Base-by-base conservation (phyloP, 2,888 invertebrate genomes). In the Molanna angustata region DNA sequence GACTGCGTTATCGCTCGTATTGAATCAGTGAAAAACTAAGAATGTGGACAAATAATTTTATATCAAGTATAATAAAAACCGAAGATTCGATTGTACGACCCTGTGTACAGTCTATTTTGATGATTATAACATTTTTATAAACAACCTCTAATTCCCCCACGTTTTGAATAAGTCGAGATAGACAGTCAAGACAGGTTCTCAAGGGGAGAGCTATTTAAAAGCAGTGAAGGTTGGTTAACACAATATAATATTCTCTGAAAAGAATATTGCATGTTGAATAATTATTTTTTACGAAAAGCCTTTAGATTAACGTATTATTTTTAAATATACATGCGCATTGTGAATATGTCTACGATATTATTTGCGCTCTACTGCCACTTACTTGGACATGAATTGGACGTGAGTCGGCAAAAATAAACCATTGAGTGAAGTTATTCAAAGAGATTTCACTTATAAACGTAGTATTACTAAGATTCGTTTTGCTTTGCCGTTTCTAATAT, bases 1-100 rank as follows among this genome's bases (percentile, higher is more conserved):
- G 51, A 40, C 45, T 33, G n/a, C n/a, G 51, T 51, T 51, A 51
- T 44, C 51, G 40, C 40, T n/a, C 31, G 49, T 45, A 19, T 7
- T 27, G 11, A 27, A 7, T 27, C 4, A 4, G 4, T 27, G 11
- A 9, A 35, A n/a, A 35, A 35, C 9, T n/a, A 35, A 7, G 27
- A 11, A 27, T n/a, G n/a, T n/a, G n/a, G n/a, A n/a, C n/a, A n/a
- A n/a, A n/a, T n/a, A n/a, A n/a, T n/a, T n/a, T n/a, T n/a, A n/a
- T n/a, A n/a, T n/a, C n/a, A n/a, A n/a, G n/a, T n/a, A n/a, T n/a
- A n/a, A n/a, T n/a, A n/a, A n/a, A n/a, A n/a, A n/a, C n/a, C n/a
- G n/a, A n/a, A n/a, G n/a, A n/a, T n/a, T n/a, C n/a, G n/a, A n/a
- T n/a, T n/a, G n/a, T n/a, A n/a, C n/a, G n/a, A n/a, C n/a, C n/a